phyloP scores from a whole-genome alignment of 2,888 invertebrate species.

The Eueremaeus valkanovi region DNA sequence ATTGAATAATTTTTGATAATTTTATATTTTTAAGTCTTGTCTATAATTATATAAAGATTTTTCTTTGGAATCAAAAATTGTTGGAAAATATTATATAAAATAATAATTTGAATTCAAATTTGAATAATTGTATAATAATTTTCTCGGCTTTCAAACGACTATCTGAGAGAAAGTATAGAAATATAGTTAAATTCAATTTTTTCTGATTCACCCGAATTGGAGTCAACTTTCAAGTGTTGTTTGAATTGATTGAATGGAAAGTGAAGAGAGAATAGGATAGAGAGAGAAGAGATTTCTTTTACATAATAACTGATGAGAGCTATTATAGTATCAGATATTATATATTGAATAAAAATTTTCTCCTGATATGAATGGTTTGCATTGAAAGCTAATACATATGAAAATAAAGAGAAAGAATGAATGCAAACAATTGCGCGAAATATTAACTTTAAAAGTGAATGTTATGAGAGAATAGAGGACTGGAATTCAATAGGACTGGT shows the following conservation, averaged over 20 bases:
- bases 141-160: not conserved
- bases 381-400: not conserved
- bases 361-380: not conserved
- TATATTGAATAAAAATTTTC: not conserved
- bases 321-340: conserved; percentile 30
- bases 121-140: not conserved
- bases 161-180: not conserved
- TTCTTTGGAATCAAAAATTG: too few relatives aligned
- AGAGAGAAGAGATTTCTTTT: not conserved
- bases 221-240: conserved; percentile 3
- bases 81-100: not conserved
- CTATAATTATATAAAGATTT: not conserved
- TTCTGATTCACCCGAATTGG: not conserved
- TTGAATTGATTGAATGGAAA: not conserved
- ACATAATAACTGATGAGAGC: conserved; percentile 27
- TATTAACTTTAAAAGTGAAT: not conserved
- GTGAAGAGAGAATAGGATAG: not conserved
- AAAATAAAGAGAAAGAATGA: too few relatives aligned
- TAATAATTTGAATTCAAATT: not conserved
- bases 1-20: not conserved
- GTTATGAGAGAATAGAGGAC: too few relatives aligned
- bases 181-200: not conserved
- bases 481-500: not conserved
- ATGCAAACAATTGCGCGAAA: too few relatives aligned
- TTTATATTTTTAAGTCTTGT: not conserved